A percentile compares a stretch with the other conserved stretches of the same genome.
Evolutionary conservation across 2,113 vertebrate species (phyloP).

Genomic region (Sebastes schlegelii): DNA sequence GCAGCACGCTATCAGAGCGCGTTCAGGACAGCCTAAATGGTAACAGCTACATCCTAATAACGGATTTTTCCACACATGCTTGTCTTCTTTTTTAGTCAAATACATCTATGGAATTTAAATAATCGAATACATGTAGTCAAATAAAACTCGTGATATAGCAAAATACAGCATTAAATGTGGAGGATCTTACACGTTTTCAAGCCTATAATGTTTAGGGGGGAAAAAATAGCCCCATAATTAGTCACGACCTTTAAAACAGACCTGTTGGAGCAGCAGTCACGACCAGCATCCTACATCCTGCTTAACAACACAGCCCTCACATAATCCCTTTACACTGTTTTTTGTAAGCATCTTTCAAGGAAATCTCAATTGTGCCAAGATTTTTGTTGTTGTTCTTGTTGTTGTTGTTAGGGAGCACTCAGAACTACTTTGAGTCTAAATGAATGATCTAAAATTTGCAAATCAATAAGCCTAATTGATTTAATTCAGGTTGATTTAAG

Average conservation of each 20-base stretch:
- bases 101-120: background rate
- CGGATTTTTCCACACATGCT: conserved; percentile 37
- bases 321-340: conserved; percentile 3
- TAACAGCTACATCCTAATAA: conserved; percentile 73
- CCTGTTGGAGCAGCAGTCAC: conserved; percentile 61
- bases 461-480: background rate
- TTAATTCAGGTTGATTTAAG: background rate
- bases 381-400: background rate
- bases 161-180: background rate
- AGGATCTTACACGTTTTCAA: background rate
- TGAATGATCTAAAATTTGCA: background rate
- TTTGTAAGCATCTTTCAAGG: background rate
- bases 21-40: conserved; percentile 49
- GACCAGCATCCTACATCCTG: conserved; percentile 64
- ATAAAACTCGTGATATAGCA: background rate
- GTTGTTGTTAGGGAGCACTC: background rate
- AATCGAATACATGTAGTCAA: background rate
- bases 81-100: background rate
- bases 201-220: background rate
- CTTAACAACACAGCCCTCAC: background rate
- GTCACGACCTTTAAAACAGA: conserved; percentile 44
- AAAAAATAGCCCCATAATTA: conserved; percentile 8
- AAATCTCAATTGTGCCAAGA: background rate
- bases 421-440: background rate
- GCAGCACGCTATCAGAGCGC: conserved; percentile 69